Percentiles rank a stretch among this genome's conserved stretches.
phyloP scores from a whole-genome alignment of 2,888 invertebrate genomes.

The Leptinotarsa haldemani region DNA sequence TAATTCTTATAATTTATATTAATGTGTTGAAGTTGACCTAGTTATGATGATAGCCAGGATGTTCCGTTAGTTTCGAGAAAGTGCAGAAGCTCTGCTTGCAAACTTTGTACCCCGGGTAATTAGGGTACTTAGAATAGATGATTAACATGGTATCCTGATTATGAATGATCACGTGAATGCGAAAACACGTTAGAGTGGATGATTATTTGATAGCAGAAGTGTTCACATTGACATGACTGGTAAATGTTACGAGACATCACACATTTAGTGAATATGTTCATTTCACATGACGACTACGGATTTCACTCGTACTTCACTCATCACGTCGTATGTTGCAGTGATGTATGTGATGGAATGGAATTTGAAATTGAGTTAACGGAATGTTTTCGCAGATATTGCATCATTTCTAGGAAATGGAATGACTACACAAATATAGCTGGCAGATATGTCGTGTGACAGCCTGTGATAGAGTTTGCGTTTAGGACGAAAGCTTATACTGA shows the following conservation, averaged over 20 bases:
- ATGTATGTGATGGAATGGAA: too few species aligned
- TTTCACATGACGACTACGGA: neutral
- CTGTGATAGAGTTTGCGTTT: too few species aligned
- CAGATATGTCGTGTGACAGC: neutral
- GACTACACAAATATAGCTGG: too few species aligned
- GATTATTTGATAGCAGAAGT: neutral
- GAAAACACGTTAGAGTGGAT: neutral
- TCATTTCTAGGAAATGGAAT: too few species aligned
- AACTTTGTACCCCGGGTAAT: conserved; percentile 4
- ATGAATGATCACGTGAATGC: neutral
- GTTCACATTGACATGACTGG: neutral
- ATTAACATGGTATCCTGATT: neutral
- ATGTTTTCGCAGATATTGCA: too few species aligned
- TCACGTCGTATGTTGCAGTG: too few species aligned
- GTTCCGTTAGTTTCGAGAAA: conserved; percentile 7
- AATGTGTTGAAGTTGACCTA: conserved; percentile 24
- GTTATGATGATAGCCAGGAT: neutral
- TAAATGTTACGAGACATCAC: too few species aligned
- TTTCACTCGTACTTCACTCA: neutral
- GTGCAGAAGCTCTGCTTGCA: neutral
- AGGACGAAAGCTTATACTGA: too few species aligned
- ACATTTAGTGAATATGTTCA: neutral
- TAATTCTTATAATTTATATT: conserved; percentile 37
- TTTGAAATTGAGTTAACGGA: too few species aligned
- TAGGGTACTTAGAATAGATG: neutral